Conservation (phyloP, 2,888 invertebrate genomes). For the Branchipolynoe longqiensis region DNA sequence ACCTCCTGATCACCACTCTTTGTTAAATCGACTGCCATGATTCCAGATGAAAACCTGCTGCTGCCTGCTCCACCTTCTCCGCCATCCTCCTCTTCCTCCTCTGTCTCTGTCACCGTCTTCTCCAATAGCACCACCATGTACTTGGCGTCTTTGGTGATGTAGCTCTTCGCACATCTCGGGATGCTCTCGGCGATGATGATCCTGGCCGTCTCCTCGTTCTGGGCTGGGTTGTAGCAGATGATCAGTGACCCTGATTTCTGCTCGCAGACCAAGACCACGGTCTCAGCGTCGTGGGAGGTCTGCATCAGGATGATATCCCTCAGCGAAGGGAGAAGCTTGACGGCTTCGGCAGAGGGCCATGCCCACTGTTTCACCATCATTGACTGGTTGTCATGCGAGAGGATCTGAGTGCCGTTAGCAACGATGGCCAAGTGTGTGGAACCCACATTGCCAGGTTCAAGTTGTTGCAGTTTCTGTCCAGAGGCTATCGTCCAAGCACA, state of each 20-base stretch:
- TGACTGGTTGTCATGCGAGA: not conserved
- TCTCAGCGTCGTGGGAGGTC: not conserved
- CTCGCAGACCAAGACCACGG: slow-evolving; percentile 24
- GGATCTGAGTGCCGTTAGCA: not conserved
- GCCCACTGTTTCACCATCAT: not conserved
- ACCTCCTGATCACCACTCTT: not conserved
- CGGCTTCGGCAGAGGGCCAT: not conserved
- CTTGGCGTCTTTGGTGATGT: not conserved
- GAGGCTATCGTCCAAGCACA: not conserved
- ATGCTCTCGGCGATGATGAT: slow-evolving; percentile 21
- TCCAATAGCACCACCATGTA: not conserved
- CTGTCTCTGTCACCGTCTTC: not conserved
- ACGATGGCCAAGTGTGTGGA: not conserved
- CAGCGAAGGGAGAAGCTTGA: not conserved
- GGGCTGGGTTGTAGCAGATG: not conserved
- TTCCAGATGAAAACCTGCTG: not conserved
- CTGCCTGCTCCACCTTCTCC: not conserved
- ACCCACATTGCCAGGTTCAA: not conserved
- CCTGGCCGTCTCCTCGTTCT: not conserved
- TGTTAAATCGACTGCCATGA: not conserved
- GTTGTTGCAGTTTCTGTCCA: not conserved
- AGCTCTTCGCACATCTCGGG: not conserved
- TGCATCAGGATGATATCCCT: not conserved
- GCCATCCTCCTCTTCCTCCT: not conserved
- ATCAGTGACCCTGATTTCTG: slow-evolving; percentile 10